These are phyloP conservation scores for Odontomachus brunneus DNA, from an alignment of 1,140 invertebrate species.

Conservation along the genomic window DNA sequence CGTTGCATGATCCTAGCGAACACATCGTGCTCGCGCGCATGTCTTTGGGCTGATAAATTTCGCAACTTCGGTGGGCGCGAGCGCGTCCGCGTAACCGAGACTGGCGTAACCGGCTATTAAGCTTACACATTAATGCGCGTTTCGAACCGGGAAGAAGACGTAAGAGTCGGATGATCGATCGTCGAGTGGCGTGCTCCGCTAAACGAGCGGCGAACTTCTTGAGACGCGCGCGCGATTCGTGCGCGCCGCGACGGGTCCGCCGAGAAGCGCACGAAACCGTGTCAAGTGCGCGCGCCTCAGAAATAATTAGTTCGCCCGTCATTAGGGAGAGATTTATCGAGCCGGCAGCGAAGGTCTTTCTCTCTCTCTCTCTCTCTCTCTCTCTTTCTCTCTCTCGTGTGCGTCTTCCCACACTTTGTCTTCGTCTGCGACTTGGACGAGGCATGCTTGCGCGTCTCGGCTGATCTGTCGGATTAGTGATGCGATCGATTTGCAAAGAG, in stretches of 20 bases:
- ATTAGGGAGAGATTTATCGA: constrained; percentile 68
- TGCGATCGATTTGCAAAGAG: constrained; percentile 50
- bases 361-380: too few species aligned
- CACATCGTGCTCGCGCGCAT: background rate
- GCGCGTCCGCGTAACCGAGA: background rate
- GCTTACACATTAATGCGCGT: constrained; percentile 59
- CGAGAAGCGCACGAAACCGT: constrained; percentile 45
- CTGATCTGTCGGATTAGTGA: constrained; percentile 23
- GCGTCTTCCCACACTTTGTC: constrained; percentile 21
- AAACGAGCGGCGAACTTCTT: constrained; percentile 40
- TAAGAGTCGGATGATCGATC: constrained; percentile 67
- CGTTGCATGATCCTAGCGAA: background rate
- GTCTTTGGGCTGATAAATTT: constrained; percentile 32
- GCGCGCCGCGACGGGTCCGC: background rate
- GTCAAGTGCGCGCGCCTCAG: constrained; percentile 54
- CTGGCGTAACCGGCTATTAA: constrained; percentile 62
- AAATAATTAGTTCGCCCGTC: constrained; percentile 69
- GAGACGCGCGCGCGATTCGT: constrained; percentile 31
- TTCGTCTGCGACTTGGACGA: constrained; percentile 18
- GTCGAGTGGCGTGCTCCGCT: constrained; percentile 57
- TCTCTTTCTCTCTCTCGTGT: too few species aligned
- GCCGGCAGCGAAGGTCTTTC: background rate
- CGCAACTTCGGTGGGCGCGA: constrained; percentile 13
- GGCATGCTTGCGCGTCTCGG: constrained; percentile 14
- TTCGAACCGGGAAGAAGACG: constrained; percentile 49